Conservation (phyloP, 2,797 vertebrate genomes). For the Mormyrops boulengeri region DNA sequence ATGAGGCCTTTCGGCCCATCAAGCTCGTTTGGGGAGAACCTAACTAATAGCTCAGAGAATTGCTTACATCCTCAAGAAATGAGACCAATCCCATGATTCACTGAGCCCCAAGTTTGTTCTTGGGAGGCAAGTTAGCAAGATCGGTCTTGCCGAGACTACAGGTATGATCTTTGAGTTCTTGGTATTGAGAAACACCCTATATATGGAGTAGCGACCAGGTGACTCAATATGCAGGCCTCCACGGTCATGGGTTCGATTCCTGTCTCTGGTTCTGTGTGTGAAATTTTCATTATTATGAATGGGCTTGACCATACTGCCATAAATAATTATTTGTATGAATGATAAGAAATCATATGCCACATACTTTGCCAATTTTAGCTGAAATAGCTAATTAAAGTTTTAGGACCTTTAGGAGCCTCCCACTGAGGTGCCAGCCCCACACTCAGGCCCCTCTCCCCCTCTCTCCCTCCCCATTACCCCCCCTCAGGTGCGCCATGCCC, state of each 20-base stretch:
- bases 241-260: not conserved
- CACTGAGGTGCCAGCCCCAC: not conserved
- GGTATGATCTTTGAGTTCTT: not conserved
- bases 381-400: not conserved
- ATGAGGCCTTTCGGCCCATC: too few relatives aligned
- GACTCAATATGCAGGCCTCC: not conserved
- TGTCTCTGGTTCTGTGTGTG: not conserved
- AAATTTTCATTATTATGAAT: not conserved
- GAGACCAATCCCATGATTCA: not conserved
- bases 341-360: not conserved
- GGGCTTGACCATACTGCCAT: not conserved
- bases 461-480: not conserved
- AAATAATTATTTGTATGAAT: not conserved
- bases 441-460: not conserved
- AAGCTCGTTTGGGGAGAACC: too few relatives aligned
- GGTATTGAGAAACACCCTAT: not conserved
- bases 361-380: not conserved
- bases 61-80: not conserved
- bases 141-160: not conserved
- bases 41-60: too few relatives aligned
- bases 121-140: not conserved
- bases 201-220: not conserved
- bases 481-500: slow-evolving; percentile 59
- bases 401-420: not conserved
- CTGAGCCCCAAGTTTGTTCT: not conserved